These are phyloP conservation scores for Phodopus roborovskii DNA, from an alignment of 2,113 vertebrate genomes.

Conservation along the genomic window DNA sequence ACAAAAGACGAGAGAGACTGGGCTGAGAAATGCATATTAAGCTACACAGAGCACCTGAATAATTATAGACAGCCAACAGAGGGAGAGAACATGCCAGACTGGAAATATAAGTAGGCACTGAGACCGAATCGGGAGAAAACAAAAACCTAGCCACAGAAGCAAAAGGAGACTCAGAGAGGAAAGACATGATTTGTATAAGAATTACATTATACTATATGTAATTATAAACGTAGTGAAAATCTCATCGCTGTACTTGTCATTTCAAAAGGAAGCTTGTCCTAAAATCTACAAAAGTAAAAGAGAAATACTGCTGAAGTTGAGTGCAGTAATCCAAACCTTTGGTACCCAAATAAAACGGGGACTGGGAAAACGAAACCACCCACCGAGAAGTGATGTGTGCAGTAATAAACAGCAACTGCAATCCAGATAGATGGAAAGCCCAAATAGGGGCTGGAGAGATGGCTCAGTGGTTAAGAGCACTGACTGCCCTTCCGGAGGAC, in stretches of 20 bases:
- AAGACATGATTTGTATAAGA: neutral
- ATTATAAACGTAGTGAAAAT: constrained; percentile 14
- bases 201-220: neutral
- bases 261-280: neutral
- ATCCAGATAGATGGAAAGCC: neutral
- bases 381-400: neutral
- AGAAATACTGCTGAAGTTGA: neutral
- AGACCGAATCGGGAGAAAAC: neutral
- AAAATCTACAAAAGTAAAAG: constrained; percentile 40
- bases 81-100: constrained; percentile 25
- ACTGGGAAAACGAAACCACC: neutral
- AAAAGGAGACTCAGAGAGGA: neutral
- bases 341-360: neutral
- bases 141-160: neutral
- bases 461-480: too few relatives aligned
- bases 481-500: too few relatives aligned
- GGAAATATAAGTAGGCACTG: neutral
- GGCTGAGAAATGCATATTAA: neutral
- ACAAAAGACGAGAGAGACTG: neutral
- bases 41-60: neutral
- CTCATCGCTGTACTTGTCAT: neutral
- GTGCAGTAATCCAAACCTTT: constrained; percentile 13
- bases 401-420: neutral
- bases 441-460: neutral
- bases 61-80: neutral